These are phyloP conservation scores for Athalia cordata DNA, from an alignment of 2,888 invertebrate genomes.

Conservation along the genomic window DNA sequence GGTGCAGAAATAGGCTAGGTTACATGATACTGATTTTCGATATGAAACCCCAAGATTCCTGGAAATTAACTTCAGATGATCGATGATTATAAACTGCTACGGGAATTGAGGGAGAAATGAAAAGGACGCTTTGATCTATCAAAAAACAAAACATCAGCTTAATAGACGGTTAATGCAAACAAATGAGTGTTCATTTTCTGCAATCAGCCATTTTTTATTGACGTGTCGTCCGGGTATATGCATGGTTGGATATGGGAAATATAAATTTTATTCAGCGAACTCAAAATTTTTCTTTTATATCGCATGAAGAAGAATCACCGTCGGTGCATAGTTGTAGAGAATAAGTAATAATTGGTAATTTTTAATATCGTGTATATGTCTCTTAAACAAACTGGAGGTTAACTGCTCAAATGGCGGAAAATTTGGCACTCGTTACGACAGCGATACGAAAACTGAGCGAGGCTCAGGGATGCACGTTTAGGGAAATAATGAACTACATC, in stretches of 20 bases:
- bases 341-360: background rate
- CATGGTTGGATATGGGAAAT: too few relatives aligned
- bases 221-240: too few relatives aligned
- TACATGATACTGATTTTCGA: too few relatives aligned
- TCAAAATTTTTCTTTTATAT: background rate
- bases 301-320: background rate
- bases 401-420: conserved; percentile 62
- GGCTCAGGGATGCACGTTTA: conserved; percentile 65
- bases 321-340: background rate
- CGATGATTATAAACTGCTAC: too few relatives aligned
- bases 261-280: background rate
- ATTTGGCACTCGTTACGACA: conserved; percentile 65
- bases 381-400: conserved; percentile 49
- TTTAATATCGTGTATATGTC: background rate
- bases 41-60: too few relatives aligned
- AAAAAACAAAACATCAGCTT: too few relatives aligned
- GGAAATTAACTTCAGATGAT: too few relatives aligned
- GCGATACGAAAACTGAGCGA: conserved; percentile 67
- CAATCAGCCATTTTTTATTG: too few relatives aligned
- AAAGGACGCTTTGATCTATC: too few relatives aligned
- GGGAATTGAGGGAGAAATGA: too few relatives aligned
- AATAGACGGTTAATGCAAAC: too few relatives aligned
- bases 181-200: too few relatives aligned
- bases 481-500: conserved; percentile 68
- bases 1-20: background rate